These are phyloP conservation scores for Pycnonotus jocosus DNA, from an alignment of 2,113 vertebrate species.

Conservation along the genomic window DNA sequence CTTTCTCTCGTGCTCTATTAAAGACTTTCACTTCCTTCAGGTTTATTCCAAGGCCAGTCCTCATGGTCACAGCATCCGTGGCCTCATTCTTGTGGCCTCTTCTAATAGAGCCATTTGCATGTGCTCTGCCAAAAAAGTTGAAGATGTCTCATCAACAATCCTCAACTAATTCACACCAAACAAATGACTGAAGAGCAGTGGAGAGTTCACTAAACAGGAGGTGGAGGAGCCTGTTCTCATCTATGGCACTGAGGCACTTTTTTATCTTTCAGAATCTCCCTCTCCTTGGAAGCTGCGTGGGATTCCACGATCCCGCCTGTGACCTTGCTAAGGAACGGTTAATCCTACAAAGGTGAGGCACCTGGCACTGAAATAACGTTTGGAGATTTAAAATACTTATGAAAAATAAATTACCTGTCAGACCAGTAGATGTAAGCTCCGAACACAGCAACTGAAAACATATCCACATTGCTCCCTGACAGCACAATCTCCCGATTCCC, in stretches of 20 bases:
- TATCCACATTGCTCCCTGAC: conserved; percentile 95
- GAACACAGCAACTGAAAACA: conserved; percentile 97
- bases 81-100: conserved; percentile 90
- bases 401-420: conserved; percentile 99
- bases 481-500: conserved; percentile 93
- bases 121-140: conserved; percentile 83
- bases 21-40: conserved; percentile 97
- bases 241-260: conserved; percentile 28
- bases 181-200: conserved; percentile 59
- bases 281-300: conserved; percentile 36
- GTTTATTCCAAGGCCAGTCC: conserved; percentile 94
- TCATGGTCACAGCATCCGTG: conserved; percentile 86
- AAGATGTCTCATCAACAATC: conserved; percentile 66
- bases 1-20: conserved; percentile 95
- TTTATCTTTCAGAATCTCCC: conserved; percentile 49
- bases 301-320: conserved; percentile 50
- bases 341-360: conserved; percentile 77
- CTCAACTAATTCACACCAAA: conserved; percentile 70
- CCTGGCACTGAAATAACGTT: conserved; percentile 72
- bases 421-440: conserved; percentile 99
- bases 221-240: conserved; percentile 38
- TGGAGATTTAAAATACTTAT: conserved; percentile 75
- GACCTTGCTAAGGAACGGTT: conserved; percentile 72
- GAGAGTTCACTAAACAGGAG: conserved; percentile 33
- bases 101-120: conserved; percentile 95